These are phyloP conservation scores for Plumapathes pennacea DNA, from an alignment of 92 coral and sea anemone genomes.

Conservation along the genomic window DNA sequence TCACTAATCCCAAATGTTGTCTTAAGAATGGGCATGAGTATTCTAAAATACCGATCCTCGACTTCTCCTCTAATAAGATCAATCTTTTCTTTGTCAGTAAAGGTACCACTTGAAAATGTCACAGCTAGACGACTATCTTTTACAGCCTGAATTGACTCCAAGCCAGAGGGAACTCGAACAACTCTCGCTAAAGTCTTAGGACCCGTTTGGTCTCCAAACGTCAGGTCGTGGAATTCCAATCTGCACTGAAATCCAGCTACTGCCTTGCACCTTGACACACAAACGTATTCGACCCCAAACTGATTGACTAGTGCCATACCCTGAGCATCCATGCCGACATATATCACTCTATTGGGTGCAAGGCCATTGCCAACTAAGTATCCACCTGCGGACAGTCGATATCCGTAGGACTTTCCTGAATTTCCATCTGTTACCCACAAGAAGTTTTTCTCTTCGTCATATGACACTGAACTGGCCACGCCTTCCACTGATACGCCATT, in stretches of 20 bases:
- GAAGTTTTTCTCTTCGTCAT: constrained; percentile 61
- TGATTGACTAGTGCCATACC: constrained; percentile 90
- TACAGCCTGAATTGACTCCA: constrained; percentile 76
- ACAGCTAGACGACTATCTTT: constrained; percentile 48
- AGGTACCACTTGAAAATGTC: constrained; percentile 90
- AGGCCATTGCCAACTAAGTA: constrained; percentile 46
- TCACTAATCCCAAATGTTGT: constrained; percentile 80
- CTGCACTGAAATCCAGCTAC: constrained; percentile 86
- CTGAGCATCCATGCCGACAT: constrained; percentile 71
- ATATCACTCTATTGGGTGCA: constrained; percentile 60
- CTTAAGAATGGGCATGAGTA: constrained; percentile 78
- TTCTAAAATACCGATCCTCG: constrained; percentile 88
- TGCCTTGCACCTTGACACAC: constrained; percentile 83
- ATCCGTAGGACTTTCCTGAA: constrained; percentile 72
- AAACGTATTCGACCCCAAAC: constrained; percentile 72
- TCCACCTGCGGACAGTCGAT: constrained; percentile 72
- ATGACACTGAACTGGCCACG: constrained; percentile 79
- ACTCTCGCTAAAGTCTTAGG: constrained; percentile 80
- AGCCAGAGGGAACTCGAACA: constrained; percentile 91
- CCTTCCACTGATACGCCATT: constrained; percentile 50
- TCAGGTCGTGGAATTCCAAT: constrained; percentile 83
- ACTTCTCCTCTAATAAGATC: constrained; percentile 84
- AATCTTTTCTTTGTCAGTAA: constrained; percentile 76
- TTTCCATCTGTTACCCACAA: constrained; percentile 83
- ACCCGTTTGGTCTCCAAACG: constrained; percentile 45